Percentiles rank a stretch among this genome's conserved stretches.
Evolutionary conservation across 2,888 invertebrate genomes (phyloP).

Genomic region (Altica lythri): DNA sequence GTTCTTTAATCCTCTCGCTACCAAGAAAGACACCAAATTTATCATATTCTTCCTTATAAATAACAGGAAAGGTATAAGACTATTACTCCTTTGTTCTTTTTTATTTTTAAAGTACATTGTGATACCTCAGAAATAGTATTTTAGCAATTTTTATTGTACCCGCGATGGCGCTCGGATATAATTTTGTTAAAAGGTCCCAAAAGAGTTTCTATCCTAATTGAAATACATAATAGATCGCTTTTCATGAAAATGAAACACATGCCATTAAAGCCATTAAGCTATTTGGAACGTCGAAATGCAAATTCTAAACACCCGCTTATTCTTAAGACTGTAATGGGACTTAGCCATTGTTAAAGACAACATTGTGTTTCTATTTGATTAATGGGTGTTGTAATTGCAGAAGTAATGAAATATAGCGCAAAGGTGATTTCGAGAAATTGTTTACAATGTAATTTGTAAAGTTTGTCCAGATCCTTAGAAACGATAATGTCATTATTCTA

Average conservation of each 20-base stretch:
- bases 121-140: too few relatives aligned
- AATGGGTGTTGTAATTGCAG: not conserved
- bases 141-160: not conserved
- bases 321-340: too few relatives aligned
- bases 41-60: too few relatives aligned
- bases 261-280: slow-evolving; percentile 1
- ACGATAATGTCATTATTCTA: too few relatives aligned
- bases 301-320: not conserved
- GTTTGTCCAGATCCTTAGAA: too few relatives aligned
- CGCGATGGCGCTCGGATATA: not conserved
- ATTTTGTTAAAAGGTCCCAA: slow-evolving; percentile 7
- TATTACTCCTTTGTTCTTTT: too few relatives aligned
- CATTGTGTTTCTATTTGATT: slow-evolving; percentile 1
- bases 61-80: too few relatives aligned
- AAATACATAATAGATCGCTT: slow-evolving; percentile 14
- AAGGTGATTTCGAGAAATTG: not conserved
- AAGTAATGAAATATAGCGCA: too few relatives aligned
- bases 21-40: too few relatives aligned
- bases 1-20: too few relatives aligned
- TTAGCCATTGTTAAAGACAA: not conserved
- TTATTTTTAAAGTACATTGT: too few relatives aligned
- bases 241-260: slow-evolving; percentile 18
- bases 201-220: slow-evolving; percentile 16
- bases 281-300: not conserved
- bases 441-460: too few relatives aligned